phyloP scores from a whole-genome alignment of 1,140 invertebrate genomes.

The Diachasma alloeum region DNA sequence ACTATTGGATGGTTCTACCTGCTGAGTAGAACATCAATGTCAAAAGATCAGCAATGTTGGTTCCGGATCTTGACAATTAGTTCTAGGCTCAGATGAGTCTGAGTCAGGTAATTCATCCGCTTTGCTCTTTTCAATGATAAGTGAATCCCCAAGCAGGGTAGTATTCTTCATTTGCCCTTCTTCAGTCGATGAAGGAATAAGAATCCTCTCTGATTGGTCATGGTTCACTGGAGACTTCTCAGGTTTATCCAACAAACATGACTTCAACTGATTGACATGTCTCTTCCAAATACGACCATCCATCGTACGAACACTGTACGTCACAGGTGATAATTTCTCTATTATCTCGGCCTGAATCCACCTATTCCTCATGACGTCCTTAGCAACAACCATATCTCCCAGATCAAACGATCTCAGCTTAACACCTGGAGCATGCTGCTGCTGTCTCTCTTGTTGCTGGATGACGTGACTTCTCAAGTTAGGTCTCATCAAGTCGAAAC shows the following conservation, averaged over 20 bases:
- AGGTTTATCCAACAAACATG: not conserved
- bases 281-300: constrained; percentile 29
- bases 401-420: not conserved
- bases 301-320: constrained; percentile 18
- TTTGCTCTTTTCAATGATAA: not conserved
- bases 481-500: constrained; percentile 1
- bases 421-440: not conserved
- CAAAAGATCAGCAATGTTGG: not conserved
- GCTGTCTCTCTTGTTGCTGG: not conserved
- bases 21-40: no score
- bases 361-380: not conserved
- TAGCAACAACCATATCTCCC: not conserved
- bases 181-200: not conserved
- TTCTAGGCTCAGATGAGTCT: not conserved
- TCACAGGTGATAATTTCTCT: constrained; percentile 12
- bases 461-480: not conserved
- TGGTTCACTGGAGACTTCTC: not conserved
- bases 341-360: not conserved
- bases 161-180: not conserved
- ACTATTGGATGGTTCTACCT: not conserved
- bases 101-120: not conserved
- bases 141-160: not conserved
- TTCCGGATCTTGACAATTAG: not conserved
- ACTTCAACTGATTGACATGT: constrained; percentile 30
- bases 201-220: not conserved